Conservation (phyloP, 64 coral and sea anemone species). For the Orbicella faveolata region DNA sequence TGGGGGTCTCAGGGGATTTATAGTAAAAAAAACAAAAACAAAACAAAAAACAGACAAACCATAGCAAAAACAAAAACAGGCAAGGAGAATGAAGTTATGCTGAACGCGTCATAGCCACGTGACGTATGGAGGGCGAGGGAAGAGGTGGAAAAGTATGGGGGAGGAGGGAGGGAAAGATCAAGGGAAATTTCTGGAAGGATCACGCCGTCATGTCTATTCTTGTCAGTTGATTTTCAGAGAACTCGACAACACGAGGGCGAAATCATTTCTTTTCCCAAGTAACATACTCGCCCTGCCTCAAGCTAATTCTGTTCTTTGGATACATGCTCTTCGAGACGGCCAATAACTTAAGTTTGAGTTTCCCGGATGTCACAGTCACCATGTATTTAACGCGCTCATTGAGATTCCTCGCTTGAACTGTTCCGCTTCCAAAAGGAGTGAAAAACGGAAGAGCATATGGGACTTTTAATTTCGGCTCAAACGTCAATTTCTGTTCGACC, state of each 20-base stretch:
- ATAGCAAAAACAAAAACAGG: not conserved
- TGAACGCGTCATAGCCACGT: not conserved
- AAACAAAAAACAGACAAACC: no score
- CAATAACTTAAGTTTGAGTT: constrained; percentile 55
- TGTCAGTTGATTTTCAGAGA: no score
- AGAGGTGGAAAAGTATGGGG: not conserved
- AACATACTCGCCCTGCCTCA: constrained; percentile 25
- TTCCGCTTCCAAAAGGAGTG: constrained; percentile 73
- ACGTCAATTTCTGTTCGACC: constrained; percentile 50
- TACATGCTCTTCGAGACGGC: constrained; percentile 44
- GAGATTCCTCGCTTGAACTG: constrained; percentile 55
- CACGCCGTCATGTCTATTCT: no score
- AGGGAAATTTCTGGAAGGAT: no score
- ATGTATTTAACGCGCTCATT: not conserved
- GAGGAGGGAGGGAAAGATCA: not conserved
- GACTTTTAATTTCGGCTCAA: constrained; percentile 69
- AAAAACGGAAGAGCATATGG: constrained; percentile 90
- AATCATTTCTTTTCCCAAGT: constrained; percentile 29
- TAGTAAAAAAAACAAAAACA: no score
- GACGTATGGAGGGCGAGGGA: not conserved
- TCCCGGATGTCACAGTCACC: constrained; percentile 64
- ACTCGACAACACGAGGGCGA: no score
- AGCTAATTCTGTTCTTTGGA: constrained; percentile 15
- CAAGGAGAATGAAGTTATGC: not conserved
- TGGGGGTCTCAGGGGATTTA: no score